Percentiles rank a stretch among this genome's conserved stretches.
phyloP scores from a whole-genome alignment of 2,888 invertebrate species.

The Ommatoiulus sabulosus region DNA sequence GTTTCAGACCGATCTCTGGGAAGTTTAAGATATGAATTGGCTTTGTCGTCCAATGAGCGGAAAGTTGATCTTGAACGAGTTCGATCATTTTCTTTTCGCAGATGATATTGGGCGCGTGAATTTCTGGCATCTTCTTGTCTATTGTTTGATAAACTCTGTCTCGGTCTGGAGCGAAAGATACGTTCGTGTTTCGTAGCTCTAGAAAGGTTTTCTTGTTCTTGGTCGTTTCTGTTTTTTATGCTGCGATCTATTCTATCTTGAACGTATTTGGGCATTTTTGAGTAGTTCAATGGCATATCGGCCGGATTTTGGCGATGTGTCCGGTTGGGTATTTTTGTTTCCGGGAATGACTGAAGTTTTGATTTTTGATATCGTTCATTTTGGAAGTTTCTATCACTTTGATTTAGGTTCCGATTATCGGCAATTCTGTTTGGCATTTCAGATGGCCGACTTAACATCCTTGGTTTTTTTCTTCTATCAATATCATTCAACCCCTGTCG shows the following conservation, averaged over 20 bases:
- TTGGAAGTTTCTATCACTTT: neutral
- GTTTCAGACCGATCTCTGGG: neutral
- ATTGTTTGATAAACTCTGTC: neutral
- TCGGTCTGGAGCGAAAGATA: neutral
- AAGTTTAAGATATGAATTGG: neutral
- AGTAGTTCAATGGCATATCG: neutral
- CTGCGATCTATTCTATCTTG: neutral
- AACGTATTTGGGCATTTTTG: neutral
- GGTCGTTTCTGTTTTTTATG: neutral
- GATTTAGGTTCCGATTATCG: neutral
- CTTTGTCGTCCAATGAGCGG: neutral
- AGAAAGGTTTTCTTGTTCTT: neutral
- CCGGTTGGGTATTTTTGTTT: neutral
- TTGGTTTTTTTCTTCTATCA: neutral
- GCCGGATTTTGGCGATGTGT: neutral
- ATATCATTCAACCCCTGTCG: neutral
- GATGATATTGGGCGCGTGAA: neutral
- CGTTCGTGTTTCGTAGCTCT: neutral
- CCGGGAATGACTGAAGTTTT: neutral
- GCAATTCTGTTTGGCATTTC: neutral
- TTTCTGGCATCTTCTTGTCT: neutral
- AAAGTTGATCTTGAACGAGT: neutral
- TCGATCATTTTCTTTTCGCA: neutral
- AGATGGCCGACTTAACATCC: neutral
- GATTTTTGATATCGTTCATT: neutral